Evolutionary conservation across 2,888 invertebrate genomes (phyloP).

Genomic region (Pyrrhosoma nymphula): DNA sequence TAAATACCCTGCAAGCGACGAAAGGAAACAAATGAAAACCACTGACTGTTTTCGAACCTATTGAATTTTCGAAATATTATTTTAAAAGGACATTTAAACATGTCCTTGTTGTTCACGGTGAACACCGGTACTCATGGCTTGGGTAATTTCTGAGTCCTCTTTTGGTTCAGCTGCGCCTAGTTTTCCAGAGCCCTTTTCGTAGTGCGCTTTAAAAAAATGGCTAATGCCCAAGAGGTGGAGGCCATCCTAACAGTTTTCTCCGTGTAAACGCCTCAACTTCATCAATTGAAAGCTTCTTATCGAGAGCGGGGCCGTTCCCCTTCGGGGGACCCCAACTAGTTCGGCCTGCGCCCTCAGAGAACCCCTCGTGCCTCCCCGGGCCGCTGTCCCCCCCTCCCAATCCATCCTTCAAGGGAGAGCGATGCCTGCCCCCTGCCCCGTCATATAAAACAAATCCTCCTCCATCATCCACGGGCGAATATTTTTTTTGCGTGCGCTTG

Average conservation of each 20-base stretch:
- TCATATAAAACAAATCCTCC: not conserved
- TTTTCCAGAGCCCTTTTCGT: no score
- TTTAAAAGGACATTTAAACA: no score
- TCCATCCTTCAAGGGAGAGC: not conserved
- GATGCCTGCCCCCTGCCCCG: not conserved
- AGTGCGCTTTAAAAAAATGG: not conserved
- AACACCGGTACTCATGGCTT: no score
- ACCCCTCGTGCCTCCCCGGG: not conserved
- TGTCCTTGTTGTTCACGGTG: no score
- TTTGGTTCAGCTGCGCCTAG: no score
- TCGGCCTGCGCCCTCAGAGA: not conserved
- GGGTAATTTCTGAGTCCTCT: no score
- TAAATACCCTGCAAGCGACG: no score
- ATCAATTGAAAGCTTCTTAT: slow-evolving; percentile 49
- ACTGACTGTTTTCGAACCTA: no score
- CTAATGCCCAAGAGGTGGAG: not conserved
- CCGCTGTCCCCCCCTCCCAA: not conserved
- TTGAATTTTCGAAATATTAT: no score
- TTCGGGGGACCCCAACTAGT: not conserved
- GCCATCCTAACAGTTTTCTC: not conserved
- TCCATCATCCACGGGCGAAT: not conserved
- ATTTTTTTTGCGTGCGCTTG: not conserved
- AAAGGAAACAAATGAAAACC: no score
- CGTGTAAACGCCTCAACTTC: not conserved
- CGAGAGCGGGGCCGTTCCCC: not conserved